Evolutionary conservation across 2,888 invertebrate genomes (phyloP).

Genomic region (Sussaba pulchella): DNA sequence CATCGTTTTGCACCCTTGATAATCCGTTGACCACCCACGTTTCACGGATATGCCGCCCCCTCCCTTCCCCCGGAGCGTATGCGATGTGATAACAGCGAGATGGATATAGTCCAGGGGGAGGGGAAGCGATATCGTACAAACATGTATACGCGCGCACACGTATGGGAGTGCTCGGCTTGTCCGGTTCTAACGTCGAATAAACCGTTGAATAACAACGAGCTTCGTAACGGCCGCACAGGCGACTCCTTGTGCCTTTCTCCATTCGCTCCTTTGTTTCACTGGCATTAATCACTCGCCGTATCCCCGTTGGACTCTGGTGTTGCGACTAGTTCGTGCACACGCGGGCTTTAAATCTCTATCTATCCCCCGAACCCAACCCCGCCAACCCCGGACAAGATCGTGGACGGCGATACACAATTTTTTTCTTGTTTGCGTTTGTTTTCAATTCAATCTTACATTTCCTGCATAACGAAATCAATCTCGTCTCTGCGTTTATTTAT

Average conservation of each 20-base stretch:
- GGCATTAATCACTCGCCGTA: slow-evolving; percentile 72
- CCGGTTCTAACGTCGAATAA: slow-evolving; percentile 46
- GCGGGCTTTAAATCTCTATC: not conserved
- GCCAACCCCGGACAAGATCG: slow-evolving; percentile 29
- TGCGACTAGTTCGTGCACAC: slow-evolving; percentile 18
- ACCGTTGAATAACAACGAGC: slow-evolving; percentile 68
- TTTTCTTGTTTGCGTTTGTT: slow-evolving; percentile 5
- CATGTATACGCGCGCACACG: not conserved
- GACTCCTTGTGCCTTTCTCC: slow-evolving; percentile 70
- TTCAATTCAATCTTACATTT: no score
- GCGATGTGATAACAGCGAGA: slow-evolving; percentile 49
- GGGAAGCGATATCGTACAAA: slow-evolving; percentile 28
- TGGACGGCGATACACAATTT: slow-evolving; percentile 18
- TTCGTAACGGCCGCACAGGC: slow-evolving; percentile 21
- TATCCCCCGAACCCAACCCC: slow-evolving; percentile 16
- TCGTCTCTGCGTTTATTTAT: no score
- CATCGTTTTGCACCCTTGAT: slow-evolving; percentile 48
- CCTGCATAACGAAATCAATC: not conserved
- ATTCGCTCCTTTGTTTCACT: slow-evolving; percentile 72
- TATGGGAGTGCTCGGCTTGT: slow-evolving; percentile 24
- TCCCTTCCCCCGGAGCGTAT: slow-evolving; percentile 29
- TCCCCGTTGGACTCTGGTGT: slow-evolving; percentile 46
- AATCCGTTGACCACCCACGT: slow-evolving; percentile 53
- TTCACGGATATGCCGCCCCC: slow-evolving; percentile 24
- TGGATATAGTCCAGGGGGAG: slow-evolving; percentile 18